Conservation (phyloP, 2,888 invertebrate species). For the Silvanus unidentatus region DNA sequence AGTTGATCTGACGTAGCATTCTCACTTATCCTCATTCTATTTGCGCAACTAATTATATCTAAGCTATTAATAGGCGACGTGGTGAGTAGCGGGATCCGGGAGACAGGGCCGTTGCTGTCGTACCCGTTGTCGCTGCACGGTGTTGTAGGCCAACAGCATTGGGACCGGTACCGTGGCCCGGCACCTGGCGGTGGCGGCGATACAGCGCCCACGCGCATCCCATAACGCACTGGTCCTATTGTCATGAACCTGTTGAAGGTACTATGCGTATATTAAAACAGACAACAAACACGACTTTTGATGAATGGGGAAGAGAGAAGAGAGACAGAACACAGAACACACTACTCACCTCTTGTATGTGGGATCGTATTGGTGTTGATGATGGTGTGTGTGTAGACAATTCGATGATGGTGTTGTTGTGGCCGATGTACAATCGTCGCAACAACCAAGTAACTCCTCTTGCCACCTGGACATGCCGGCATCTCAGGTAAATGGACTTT, state of each 20-base stretch:
- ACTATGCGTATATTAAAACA: too few relatives aligned
- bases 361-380: slow-evolving; percentile 24
- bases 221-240: slow-evolving; percentile 65
- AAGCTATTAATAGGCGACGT: slow-evolving; percentile 45
- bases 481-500: slow-evolving; percentile 27
- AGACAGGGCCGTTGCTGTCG: slow-evolving; percentile 34
- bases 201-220: slow-evolving; percentile 58
- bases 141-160: slow-evolving; percentile 39
- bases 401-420: slow-evolving; percentile 27
- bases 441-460: slow-evolving; percentile 38
- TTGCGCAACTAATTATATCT: slow-evolving; percentile 48
- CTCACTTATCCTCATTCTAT: slow-evolving; percentile 44
- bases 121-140: slow-evolving; percentile 51
- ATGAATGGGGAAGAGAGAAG: too few relatives aligned
- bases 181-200: slow-evolving; percentile 47
- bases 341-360: slow-evolving; percentile 35
- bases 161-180: slow-evolving; percentile 50
- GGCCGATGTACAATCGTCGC: slow-evolving; percentile 38
- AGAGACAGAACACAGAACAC: too few relatives aligned
- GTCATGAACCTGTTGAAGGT: slow-evolving; percentile 28
- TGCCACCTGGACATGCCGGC: slow-evolving; percentile 42
- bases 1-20: slow-evolving; percentile 40
- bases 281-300: too few relatives aligned
- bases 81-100: slow-evolving; percentile 43
- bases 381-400: slow-evolving; percentile 28